Evolutionary conservation across 37 sponge, comb jelly and placozoan genomes (phyloP).

Genomic region (Eunapius fragilis): DNA sequence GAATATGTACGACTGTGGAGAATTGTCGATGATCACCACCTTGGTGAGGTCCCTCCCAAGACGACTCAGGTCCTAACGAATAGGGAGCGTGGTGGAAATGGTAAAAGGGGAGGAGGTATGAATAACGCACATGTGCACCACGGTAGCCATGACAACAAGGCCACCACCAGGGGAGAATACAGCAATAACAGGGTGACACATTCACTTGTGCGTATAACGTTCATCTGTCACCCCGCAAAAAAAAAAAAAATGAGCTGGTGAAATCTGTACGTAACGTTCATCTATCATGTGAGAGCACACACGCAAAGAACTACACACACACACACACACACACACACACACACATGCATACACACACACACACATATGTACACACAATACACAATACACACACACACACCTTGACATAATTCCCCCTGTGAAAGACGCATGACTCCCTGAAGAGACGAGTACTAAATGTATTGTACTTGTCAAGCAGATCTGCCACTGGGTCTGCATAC

Average conservation of each 20-base stretch:
- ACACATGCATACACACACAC: neutral
- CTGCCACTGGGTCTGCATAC: constrained; percentile 99
- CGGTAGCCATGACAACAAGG: too few relatives aligned
- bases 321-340: too few relatives aligned
- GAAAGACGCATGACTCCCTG: constrained; percentile 97
- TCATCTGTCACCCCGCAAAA: too few relatives aligned
- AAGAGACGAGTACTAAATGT: constrained; percentile 85
- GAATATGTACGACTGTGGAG: constrained; percentile 97
- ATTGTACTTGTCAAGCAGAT: constrained; percentile 87
- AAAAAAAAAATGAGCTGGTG: too few relatives aligned
- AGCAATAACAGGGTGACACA: too few relatives aligned
- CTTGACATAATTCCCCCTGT: constrained; percentile 98
- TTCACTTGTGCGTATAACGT: too few relatives aligned
- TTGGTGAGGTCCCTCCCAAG: constrained; percentile 88
- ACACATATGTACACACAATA: neutral
- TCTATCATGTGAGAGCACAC: too few relatives aligned
- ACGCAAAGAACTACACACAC: too few relatives aligned
- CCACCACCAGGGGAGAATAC: too few relatives aligned
- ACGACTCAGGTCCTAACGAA: constrained; percentile 86
- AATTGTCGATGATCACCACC: constrained; percentile 96
- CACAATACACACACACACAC: constrained; percentile 6
- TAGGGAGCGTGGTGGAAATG: neutral
- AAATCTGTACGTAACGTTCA: too few relatives aligned
- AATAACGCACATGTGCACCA: neutral
- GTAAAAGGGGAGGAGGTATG: neutral